A percentile compares a stretch with the other conserved stretches of the same genome.
Evolutionary conservation across 2,797 vertebrate genomes (phyloP).

Genomic region (Morus bassanus): DNA sequence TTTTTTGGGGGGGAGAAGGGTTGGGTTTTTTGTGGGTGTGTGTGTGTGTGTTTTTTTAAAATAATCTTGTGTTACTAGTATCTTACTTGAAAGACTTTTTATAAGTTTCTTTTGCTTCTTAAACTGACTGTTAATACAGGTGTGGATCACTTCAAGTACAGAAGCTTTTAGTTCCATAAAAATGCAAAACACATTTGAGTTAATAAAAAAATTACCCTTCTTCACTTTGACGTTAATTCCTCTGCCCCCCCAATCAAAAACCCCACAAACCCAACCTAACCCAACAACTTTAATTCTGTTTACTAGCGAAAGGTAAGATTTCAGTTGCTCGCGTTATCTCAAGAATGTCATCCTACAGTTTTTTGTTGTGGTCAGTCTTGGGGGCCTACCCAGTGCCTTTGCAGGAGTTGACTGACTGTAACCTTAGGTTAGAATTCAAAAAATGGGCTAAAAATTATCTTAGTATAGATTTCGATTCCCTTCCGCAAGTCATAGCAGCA

Average conservation of each 20-base stretch:
- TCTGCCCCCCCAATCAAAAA: not conserved
- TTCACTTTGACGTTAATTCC: not conserved
- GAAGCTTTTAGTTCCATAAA: not conserved
- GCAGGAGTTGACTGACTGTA: not conserved
- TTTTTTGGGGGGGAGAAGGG: not conserved
- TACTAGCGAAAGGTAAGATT: not conserved
- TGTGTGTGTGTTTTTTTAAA: not conserved
- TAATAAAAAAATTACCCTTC: not conserved
- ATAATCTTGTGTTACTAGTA: not conserved
- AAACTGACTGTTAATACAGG: not conserved
- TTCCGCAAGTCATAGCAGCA: not conserved
- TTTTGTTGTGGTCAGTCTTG: not conserved
- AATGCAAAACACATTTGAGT: rapidly evolving
- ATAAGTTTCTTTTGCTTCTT: not conserved
- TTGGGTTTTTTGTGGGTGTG: not conserved
- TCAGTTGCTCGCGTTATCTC: not conserved
- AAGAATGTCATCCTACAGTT: not conserved
- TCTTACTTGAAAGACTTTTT: not conserved
- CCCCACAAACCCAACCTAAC: no score
- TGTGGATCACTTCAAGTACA: not conserved
- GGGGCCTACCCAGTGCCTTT: not conserved
- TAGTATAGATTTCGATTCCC: not conserved
- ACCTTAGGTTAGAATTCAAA: not conserved
- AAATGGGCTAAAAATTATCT: not conserved
- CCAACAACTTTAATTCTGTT: not conserved